Base-by-base conservation (phyloP, 2,888 invertebrate genomes). In the Danaus chrysippus region DNA sequence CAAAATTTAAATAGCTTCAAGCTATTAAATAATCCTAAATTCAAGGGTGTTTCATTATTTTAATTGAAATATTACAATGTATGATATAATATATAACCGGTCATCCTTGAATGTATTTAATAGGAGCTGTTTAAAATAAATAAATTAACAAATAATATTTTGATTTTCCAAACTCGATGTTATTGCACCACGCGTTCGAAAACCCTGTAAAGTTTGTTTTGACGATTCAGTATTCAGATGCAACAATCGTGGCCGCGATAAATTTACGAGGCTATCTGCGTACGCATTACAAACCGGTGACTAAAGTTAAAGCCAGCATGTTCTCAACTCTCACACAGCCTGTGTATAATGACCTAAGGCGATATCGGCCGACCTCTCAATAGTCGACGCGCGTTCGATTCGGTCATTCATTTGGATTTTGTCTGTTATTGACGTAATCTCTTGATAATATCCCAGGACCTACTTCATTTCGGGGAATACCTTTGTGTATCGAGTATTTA, bases 261-360 rank as follows among this genome's bases (percentile, higher is more conserved):
- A 82, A 82, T 84, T 82, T 79, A 77, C 72, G 75, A 73, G 74
- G 76, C 74, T 70, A 74, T 82, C 79, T 84, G 86, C 78, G 77
- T 74, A 74, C 83, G 81, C 84, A 86, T 85, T 78, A 79, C 83
- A 81, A 85, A 81, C 81, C 75, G 85, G 83, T 89, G 88, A 88
- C 84, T 49, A 49, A n/a, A 49, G 49, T 49, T 87, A 84, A 86
- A 79, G 77, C 65, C 56, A 64, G 64, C 66, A 60, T 65, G 59
- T 68, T 68, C 61, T 57, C 65, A 63, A 67, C 63, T 72, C 70
- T 71, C 72, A 66, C 74, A 73, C 73, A 72, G 67, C 60, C 64
- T 67, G 66, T 61, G 68, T 64, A 61, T 64, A 69, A 71, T 73
- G 73, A 71, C 67, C 67, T 72, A 69, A 66, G 64, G 59, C 68